Conservation (phyloP, 2,888 invertebrate genomes). For the Pollenia amentaria region DNA sequence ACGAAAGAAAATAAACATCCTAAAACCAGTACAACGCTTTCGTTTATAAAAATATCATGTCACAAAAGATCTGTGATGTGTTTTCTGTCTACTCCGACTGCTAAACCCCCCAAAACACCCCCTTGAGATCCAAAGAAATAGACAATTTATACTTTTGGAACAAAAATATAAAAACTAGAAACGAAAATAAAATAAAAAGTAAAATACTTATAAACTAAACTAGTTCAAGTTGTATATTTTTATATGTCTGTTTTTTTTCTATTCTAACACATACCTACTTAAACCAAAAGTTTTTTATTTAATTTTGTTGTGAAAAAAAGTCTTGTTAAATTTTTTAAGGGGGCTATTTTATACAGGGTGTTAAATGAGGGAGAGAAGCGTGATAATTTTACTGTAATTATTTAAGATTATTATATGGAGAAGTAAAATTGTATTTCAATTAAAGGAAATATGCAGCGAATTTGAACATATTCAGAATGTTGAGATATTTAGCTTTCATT, state of each 20-base stretch:
- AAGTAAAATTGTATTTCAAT: too few species aligned
- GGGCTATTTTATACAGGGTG: too few species aligned
- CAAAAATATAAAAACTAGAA: conserved; percentile 32
- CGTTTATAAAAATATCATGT: conserved; percentile 49
- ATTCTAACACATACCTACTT: conserved; percentile 18
- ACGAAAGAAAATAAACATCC: not conserved
- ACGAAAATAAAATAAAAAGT: conserved; percentile 31
- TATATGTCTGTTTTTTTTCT: not conserved
- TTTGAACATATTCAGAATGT: too few species aligned
- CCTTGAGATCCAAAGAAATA: conserved; percentile 23
- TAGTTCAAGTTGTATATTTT: conserved; percentile 44
- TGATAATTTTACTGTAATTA: too few species aligned
- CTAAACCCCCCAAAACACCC: conserved; percentile 11
- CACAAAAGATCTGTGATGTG: conserved; percentile 27
- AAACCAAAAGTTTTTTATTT: conserved; percentile 19
- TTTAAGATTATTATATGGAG: too few species aligned
- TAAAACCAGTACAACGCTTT: conserved; percentile 49
- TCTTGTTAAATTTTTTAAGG: too few species aligned
- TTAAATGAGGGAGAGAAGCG: too few species aligned
- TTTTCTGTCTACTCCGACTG: not conserved
- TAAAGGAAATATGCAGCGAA: too few species aligned
- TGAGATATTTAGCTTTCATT: too few species aligned
- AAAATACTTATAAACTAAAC: conserved; percentile 46
- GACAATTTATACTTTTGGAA: conserved; percentile 35
- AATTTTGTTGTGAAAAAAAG: too few species aligned